Evolutionary conservation across 2,113 vertebrate genomes (phyloP).

Genomic region (Eudyptes chrysolophus): DNA sequence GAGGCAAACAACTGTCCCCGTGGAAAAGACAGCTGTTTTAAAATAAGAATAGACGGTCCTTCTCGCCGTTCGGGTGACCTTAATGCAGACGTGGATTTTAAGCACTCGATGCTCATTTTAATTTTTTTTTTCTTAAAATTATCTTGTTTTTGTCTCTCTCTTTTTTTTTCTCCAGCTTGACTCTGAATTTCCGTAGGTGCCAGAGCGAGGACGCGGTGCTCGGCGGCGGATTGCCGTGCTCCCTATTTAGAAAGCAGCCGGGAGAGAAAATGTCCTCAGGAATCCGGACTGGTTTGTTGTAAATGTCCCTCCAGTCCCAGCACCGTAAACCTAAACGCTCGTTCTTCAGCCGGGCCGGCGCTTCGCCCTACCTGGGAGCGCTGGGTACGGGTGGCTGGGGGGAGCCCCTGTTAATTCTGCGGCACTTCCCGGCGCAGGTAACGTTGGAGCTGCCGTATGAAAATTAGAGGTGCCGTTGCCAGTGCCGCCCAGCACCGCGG

Average conservation of each 20-base stretch:
- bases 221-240: neutral
- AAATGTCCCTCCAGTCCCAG: neutral
- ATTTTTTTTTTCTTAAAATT: neutral
- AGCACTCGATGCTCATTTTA: neutral
- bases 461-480: neutral
- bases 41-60: neutral
- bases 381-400: neutral
- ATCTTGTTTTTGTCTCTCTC: neutral
- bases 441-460: neutral
- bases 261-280: neutral
- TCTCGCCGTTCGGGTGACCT: constrained; percentile 23
- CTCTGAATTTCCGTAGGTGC: neutral
- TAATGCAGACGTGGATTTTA: neutral
- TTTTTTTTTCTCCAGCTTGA: neutral
- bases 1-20: constrained; percentile 62
- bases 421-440: neutral
- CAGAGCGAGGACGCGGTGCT: neutral
- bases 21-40: constrained; percentile 55
- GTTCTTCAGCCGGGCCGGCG: neutral
- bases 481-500: neutral
- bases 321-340: neutral
- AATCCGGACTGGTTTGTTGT: neutral
- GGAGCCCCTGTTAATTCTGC: neutral
- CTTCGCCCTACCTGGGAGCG: neutral
- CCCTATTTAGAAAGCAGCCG: constrained; percentile 14